phyloP scores from a whole-genome alignment of 2,113 vertebrate species.

The Bettongia penicillata region DNA sequence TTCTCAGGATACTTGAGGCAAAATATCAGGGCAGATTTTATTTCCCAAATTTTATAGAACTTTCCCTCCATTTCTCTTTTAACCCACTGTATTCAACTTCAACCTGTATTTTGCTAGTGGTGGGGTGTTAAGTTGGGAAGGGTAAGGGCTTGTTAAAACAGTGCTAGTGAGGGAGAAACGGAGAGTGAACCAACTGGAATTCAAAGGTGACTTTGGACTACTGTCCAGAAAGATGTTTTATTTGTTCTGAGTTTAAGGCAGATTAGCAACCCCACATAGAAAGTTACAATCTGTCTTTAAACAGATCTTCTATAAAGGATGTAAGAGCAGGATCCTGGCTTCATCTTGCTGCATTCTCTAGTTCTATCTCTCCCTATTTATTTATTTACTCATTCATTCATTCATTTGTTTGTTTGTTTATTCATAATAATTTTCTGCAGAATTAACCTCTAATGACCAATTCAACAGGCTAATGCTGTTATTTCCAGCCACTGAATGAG shows the following conservation, averaged over 20 bases:
- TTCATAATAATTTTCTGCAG: conserved; percentile 78
- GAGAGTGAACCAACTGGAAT: conserved; percentile 1
- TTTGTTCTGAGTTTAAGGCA: conserved; percentile 75
- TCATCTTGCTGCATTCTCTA: conserved; percentile 83
- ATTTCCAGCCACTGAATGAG: conserved; percentile 82
- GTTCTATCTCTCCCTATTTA: neutral
- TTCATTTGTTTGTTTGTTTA: neutral
- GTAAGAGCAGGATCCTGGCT: conserved; percentile 70
- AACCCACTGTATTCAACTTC: no score
- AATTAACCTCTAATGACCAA: conserved; percentile 78
- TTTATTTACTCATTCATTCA: no score
- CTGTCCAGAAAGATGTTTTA: conserved; percentile 63
- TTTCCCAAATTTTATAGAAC: no score
- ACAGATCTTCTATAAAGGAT: conserved; percentile 73
- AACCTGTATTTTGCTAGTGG: no score
- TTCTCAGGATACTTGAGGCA: no score
- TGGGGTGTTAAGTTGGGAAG: neutral
- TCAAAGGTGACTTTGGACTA: conserved; percentile 47
- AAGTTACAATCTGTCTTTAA: conserved; percentile 78
- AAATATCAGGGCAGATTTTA: no score
- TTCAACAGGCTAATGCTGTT: conserved; percentile 76
- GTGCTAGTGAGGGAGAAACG: neutral
- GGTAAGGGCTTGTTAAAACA: neutral
- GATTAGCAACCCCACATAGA: conserved; percentile 80
- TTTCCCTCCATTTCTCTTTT: neutral